These are phyloP conservation scores for Ciconia boyciana DNA, from an alignment of 2,113 vertebrate species.

Conservation along the genomic window DNA sequence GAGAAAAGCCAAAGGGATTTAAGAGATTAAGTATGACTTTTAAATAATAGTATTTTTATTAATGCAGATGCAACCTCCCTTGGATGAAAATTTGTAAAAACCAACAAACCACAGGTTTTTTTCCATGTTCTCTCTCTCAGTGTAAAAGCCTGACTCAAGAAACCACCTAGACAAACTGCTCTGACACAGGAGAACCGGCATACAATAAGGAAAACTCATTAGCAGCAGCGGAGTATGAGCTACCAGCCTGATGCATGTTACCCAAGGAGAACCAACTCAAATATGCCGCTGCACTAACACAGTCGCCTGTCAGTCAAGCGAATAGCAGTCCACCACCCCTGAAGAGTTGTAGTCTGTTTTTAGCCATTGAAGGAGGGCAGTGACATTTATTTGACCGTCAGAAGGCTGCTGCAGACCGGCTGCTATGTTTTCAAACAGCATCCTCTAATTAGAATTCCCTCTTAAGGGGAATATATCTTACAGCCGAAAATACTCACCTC, in stretches of 20 bases:
- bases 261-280: background rate
- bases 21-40: background rate
- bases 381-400: constrained; percentile 60
- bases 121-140: rapidly evolving
- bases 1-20: background rate
- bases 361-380: constrained; percentile 20
- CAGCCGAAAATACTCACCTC: background rate
- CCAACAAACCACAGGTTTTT: rapidly evolving
- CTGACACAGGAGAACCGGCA: background rate
- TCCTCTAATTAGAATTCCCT: background rate
- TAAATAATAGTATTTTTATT: background rate
- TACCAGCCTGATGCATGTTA: background rate
- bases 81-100: background rate
- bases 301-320: constrained; percentile 49
- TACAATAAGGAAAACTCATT: background rate
- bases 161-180: background rate
- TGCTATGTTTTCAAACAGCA: background rate
- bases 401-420: background rate
- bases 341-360: background rate
- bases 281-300: background rate
- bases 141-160: background rate
- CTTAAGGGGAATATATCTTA: no score
- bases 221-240: background rate
- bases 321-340: background rate
- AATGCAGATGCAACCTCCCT: background rate